Conservation (phyloP, 2,113 vertebrate genomes). For the Chloebia gouldiae region DNA sequence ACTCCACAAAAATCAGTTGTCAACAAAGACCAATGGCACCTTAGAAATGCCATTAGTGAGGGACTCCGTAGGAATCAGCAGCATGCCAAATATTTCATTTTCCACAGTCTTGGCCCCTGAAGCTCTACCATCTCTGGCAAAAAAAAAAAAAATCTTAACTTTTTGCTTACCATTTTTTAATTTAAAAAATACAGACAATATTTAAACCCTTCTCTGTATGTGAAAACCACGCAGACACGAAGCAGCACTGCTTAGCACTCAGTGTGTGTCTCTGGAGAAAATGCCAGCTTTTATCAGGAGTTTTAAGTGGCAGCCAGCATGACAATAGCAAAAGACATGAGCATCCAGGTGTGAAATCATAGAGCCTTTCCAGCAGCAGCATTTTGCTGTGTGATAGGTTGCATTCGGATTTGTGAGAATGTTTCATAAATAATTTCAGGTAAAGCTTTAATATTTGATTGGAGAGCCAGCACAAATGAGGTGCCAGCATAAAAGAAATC, state of each 20-base stretch:
- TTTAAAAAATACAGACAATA: not conserved
- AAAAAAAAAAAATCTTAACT: not conserved
- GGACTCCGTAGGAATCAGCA: not conserved
- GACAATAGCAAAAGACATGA: not conserved
- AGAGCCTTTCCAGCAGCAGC: not conserved
- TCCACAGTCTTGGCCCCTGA: not conserved
- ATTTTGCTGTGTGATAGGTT: not conserved
- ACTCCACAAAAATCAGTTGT: not conserved
- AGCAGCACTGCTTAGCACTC: not conserved
- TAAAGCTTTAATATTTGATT: constrained; percentile 2
- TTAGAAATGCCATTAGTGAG: not conserved
- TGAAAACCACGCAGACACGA: not conserved
- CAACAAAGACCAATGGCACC: not conserved
- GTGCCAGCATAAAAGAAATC: not conserved
- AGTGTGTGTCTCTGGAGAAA: not conserved
- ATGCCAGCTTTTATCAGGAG: not conserved
- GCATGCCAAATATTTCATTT: not conserved
- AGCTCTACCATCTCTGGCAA: not conserved
- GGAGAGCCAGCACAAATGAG: not conserved
- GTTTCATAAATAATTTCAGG: not conserved
- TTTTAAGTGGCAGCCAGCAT: not conserved
- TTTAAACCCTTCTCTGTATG: not conserved
- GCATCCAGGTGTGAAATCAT: constrained; percentile 8
- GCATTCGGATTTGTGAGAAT: not conserved
- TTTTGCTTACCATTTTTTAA: not conserved